Evolutionary conservation across 1,140 invertebrate species (phyloP), one percentile per base, ranked within the genome.

Genomic region (Lysiphlebus fabarum): DNA sequence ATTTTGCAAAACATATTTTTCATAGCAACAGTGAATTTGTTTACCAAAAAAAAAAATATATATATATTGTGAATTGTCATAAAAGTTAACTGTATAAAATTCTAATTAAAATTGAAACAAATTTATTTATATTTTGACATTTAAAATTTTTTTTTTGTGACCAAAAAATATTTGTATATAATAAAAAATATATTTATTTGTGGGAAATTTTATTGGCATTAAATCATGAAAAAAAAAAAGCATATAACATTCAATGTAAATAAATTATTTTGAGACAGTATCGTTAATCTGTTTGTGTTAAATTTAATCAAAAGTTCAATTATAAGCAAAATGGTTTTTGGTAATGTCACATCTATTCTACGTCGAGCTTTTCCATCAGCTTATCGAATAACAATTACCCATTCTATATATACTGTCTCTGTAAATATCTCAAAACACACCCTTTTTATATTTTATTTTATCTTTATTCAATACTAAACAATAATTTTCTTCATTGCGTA

Each of bases 301-400:
- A n/a, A 62, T 42, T 53, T 58, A 60, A 69, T 66, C 67, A 58
- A 58, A 66, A 62, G 62, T 69, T 56, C 67, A 67, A 69, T 69
- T 69, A 69, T 66, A 64, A 58, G 61, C 59, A 64, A 64, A 69
- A 67, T 62, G 65, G 64, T 67, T 66, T 45, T 51, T 41, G 14
- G 60, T 66, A 62, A 65, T 61, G 59, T 68, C 63, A 65, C 63
- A 67, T 66, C 57, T 54, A 67, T 65, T 55, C 65, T 63, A 62
- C 43, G 58, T 33, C 59, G 58, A 62, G 62, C 65, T 61, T 65
- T 67, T 67, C 56, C 38, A 44, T 59, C 11, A 48, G 45, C 59
- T 43, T 61, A 67, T 67, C 59, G 66, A 54, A 59, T 62, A 68
- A 63, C 66, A 66, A 69, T 69, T 68, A 68, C 60, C 62, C 48